Evolutionary conservation across 2,797 vertebrate genomes (phyloP), one percentile per base, ranked within the genome.

Genomic region (Arctocebus calabarensis): DNA sequence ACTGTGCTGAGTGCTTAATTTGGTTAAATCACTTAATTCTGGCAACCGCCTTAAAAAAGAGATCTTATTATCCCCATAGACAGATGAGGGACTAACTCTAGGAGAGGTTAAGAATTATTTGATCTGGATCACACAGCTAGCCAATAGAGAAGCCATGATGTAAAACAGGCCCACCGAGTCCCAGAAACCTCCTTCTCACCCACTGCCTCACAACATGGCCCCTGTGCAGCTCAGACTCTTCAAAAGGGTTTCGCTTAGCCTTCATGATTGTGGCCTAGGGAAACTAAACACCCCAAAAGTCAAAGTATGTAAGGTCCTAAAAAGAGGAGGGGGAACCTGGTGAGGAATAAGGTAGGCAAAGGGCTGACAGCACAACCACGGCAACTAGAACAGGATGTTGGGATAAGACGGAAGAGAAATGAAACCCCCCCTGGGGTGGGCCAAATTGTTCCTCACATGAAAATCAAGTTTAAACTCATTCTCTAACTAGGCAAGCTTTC

Each of bases 381-480:
- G 61, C n/a, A 92, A 71, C n/a, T 64, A 66, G 55, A 57, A 45
- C 1, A 66, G 34, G 16, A 94, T 40, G 16, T 0, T 89, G 55
- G 20, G 3, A n/a, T 57, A 25, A 74, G 32, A 73, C 20, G 66
- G n/a, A 32, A 77, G 55, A 88, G 48, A 85, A 81, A 48, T 7
- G 16, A 62, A 62, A 45, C 64, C 62, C 83, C 70, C 45, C 40
- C 32, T 73, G 16, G 78, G 40, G 27, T 40, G 19, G 45, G 48
- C 66, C 29, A 77, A 32, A 95, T 22, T 90, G 45, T 71, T 11
- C 40, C 37, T 70, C 17, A 71, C 34, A 66, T 34, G 17, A 40
- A 90, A 88, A 83, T 68, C 73, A 88, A 71, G 81, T 34, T 73
- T 82, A 81, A 77, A 68, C 19, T 91, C 74, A 61, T 90, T 79